A percentile compares a stretch with the other conserved stretches of the same genome.
Conservation (phyloP, 92 coral and sea anemone species). For the Palythoa heliodiscus region DNA sequence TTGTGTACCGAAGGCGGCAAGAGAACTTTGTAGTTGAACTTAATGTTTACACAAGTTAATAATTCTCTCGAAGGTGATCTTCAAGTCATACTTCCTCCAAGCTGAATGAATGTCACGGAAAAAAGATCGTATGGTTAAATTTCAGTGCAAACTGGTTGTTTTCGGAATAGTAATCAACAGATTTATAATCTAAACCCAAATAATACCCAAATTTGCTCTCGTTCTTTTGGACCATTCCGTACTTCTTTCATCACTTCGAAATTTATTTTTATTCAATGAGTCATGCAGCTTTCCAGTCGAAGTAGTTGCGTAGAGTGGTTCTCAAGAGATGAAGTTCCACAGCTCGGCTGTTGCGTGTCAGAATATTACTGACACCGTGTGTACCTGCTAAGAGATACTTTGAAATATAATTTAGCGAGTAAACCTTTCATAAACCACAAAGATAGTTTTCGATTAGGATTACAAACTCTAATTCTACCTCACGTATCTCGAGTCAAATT, state of each 20-base stretch:
- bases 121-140: constrained; percentile 4
- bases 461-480: constrained; percentile 46
- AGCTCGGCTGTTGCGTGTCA: constrained; percentile 52
- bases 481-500: constrained; percentile 7
- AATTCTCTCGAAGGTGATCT: constrained; percentile 73
- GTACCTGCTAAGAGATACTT: constrained; percentile 71
- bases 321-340: constrained; percentile 60
- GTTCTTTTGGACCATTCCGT: neutral
- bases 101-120: constrained; percentile 52
- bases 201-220: constrained; percentile 25
- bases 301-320: constrained; percentile 65
- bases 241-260: constrained; percentile 40
- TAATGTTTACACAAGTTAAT: constrained; percentile 88
- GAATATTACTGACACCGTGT: constrained; percentile 45
- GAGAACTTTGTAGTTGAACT: constrained; percentile 59
- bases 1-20: constrained; percentile 95
- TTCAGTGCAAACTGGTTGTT: constrained; percentile 34
- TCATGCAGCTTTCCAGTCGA: constrained; percentile 44
- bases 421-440: constrained; percentile 70
- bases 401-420: constrained; percentile 67
- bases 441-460: constrained; percentile 64
- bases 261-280: constrained; percentile 29
- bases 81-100: constrained; percentile 68
- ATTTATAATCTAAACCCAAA: constrained; percentile 17
- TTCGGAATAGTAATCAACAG: constrained; percentile 36